phyloP scores from a whole-genome alignment of 2,113 vertebrate species.

The Laterallus jamaicensis region DNA sequence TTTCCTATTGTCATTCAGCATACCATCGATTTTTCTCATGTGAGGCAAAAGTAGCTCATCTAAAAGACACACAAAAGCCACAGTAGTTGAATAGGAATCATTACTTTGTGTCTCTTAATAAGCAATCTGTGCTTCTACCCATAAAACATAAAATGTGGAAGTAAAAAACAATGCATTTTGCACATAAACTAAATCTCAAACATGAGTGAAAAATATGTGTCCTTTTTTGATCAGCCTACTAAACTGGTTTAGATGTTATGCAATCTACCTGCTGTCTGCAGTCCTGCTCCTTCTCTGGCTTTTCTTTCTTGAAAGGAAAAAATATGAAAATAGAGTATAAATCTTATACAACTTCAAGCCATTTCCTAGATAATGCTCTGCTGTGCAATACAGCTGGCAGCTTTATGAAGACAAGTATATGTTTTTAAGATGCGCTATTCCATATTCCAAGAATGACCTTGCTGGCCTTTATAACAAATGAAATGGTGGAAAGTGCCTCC shows the following conservation, averaged over 20 bases:
- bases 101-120: too few species aligned
- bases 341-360: not conserved
- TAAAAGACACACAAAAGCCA: constrained; percentile 59
- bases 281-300: not conserved
- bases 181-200: not conserved
- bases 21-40: constrained; percentile 94
- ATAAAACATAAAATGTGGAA: not conserved
- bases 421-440: not conserved
- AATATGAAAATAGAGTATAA: not conserved
- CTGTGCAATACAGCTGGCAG: not conserved
- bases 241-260: not conserved
- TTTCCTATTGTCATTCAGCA: constrained; percentile 94
- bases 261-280: not conserved
- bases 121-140: not conserved
- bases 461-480: not conserved
- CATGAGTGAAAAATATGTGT: fast-evolving
- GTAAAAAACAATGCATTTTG: not conserved
- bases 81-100: not conserved
- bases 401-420: not conserved
- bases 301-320: not conserved
- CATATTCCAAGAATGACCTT: not conserved
- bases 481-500: not conserved
- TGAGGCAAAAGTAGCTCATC: constrained; percentile 95
- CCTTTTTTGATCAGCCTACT: not conserved
- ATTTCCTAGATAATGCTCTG: not conserved